phyloP scores from a whole-genome alignment of 2,113 vertebrate genomes.

The Cynocephalus volans region DNA sequence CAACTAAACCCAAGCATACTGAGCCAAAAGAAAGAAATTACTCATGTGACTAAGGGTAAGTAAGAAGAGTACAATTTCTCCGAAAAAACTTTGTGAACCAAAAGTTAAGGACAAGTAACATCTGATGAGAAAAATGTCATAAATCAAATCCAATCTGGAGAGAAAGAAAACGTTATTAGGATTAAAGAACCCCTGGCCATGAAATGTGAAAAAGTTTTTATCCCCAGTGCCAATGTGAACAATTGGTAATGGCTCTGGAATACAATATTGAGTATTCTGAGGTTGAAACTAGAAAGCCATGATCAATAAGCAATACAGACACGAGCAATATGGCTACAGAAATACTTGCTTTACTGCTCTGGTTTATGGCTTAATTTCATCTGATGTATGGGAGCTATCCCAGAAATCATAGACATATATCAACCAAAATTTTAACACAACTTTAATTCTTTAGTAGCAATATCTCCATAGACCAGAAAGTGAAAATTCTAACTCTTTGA shows the following conservation, averaged over 20 bases:
- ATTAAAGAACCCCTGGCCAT: not conserved
- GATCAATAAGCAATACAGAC: not conserved
- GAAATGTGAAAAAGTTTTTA: not conserved
- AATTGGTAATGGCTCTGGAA: not conserved
- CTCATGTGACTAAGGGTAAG: not conserved
- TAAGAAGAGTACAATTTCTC: not conserved
- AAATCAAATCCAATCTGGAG: conserved; percentile 14
- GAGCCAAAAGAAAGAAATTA: not conserved
- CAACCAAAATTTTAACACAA: not conserved
- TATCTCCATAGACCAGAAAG: not conserved
- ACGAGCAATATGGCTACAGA: not conserved
- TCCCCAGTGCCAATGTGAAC: not conserved
- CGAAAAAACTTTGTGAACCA: not conserved
- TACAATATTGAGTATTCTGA: not conserved
- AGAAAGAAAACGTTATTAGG: conserved; percentile 16
- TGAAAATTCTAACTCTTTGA: conserved; percentile 32
- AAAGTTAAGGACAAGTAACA: conserved; percentile 3
- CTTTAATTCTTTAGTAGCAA: conserved; percentile 34
- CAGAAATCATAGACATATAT: not conserved
- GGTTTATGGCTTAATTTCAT: not conserved
- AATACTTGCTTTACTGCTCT: not conserved
- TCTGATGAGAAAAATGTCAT: not conserved
- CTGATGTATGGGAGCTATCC: not conserved
- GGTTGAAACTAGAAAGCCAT: not conserved
- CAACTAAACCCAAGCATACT: conserved; percentile 38